A percentile compares a stretch with the other conserved stretches of the same genome.
phyloP scores from a whole-genome alignment of 2,113 vertebrate species.

The Thamnophis sirtalis region DNA sequence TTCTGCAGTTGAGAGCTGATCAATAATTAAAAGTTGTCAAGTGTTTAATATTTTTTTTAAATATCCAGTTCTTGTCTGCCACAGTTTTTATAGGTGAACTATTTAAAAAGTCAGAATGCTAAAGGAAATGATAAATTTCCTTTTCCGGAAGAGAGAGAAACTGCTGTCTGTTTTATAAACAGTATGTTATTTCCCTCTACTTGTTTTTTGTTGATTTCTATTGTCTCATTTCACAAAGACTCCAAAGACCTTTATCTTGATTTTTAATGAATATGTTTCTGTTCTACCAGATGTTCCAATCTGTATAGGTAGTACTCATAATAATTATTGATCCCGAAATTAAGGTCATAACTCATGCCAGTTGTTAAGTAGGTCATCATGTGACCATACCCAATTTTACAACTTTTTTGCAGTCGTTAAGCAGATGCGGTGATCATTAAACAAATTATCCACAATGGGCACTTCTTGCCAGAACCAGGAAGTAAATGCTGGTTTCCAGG shows the following conservation, averaged over 20 bases:
- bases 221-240: neutral
- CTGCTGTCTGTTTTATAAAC: neutral
- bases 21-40: neutral
- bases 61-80: neutral
- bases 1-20: neutral
- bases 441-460: neutral
- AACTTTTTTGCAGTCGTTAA: neutral
- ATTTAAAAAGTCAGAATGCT: neutral
- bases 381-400: neutral
- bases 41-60: neutral
- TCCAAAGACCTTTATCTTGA: neutral
- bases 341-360: neutral
- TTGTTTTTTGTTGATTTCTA: neutral
- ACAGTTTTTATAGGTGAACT: constrained; percentile 42
- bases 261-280: neutral
- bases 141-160: constrained; percentile 34
- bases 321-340: neutral
- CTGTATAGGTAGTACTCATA: neutral
- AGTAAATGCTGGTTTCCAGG: neutral
- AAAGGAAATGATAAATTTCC: constrained; percentile 50
- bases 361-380: neutral
- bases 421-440: neutral
- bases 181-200: neutral
- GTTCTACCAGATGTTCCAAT: neutral
- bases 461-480: neutral